A percentile compares a stretch with the other conserved stretches of the same genome.
These are phyloP conservation scores for Psittacula derbiana DNA, from an alignment of 2,797 vertebrate species.

Conservation along the genomic window DNA sequence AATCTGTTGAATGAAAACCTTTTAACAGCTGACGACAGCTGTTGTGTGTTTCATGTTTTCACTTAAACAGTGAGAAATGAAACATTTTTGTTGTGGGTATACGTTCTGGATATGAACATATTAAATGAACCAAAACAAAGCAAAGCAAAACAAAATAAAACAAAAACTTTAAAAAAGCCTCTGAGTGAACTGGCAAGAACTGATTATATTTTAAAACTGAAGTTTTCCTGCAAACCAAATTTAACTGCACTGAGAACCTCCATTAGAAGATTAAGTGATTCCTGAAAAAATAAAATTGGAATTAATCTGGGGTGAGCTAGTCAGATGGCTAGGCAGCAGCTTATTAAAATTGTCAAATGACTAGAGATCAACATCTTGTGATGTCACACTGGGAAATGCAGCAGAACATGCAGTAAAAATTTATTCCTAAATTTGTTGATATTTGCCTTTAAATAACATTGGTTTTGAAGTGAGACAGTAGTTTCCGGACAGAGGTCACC, in stretches of 20 bases:
- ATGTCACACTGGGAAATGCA: background rate
- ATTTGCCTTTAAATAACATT: background rate
- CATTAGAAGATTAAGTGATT: background rate
- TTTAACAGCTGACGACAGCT: slow-evolving; percentile 1
- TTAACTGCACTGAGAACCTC: background rate
- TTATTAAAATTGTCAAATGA: background rate
- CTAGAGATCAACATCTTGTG: background rate
- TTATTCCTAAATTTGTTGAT: background rate
- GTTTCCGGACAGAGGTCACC: background rate
- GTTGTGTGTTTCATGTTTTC: background rate
- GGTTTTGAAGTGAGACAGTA: background rate
- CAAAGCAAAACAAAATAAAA: background rate
- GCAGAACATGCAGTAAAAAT: background rate
- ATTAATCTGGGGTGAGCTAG: background rate
- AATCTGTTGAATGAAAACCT: slow-evolving; percentile 20
- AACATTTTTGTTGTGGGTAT: background rate
- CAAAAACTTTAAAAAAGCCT: background rate
- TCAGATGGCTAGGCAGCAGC: background rate
- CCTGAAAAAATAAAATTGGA: background rate
- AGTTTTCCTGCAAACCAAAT: background rate
- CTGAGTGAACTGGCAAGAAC: background rate
- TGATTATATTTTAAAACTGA: background rate
- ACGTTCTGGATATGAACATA: background rate
- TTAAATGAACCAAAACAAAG: background rate
- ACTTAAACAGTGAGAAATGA: background rate